Base-by-base conservation (phyloP, 2,797 vertebrate species). In the Gephyroberyx darwinii region DNA sequence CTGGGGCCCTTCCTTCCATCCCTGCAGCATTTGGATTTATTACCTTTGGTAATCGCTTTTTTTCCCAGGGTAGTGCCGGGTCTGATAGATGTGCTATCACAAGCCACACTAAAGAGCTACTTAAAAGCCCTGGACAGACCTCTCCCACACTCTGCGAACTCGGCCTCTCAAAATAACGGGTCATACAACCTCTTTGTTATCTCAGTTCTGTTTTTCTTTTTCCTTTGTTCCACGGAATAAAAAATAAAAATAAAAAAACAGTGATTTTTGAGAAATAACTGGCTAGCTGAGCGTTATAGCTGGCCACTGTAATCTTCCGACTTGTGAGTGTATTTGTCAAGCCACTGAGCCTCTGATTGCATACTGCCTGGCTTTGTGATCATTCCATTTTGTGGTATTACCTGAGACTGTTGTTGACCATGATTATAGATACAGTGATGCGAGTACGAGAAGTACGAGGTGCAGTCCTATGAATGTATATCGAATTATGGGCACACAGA, bases 41-140 rank as follows among this genome's bases (percentile, higher is more conserved):
- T 41, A 41, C 39, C 39, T 41, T 41, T 41, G 39, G 39, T 41
- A 41, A 41, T 41, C 39, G 39, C 65, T 60, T 71, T 26, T 26
- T 26, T 70, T 64, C 72, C 53, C 53, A 48, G 35, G 20, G 59
- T 26, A 76, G 64, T 62, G 58, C 66, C 39, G 39, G 31, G 65
- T 10, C 56, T 81, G 72, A 81, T 80, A 59, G 74, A 66, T 83
- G 72, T 68, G 48, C 69, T 60, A 57, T 71, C 52, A 74, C 58
- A 54, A 62, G 47, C 59, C 5, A 14, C 53, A 39, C 67, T 59
- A 63, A 81, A 81, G 65, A 73, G 74, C 65, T 83, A 67, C 73
- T 77, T 47, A 61, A 52, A 71, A 26, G 48, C 41, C 69, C 74
- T 31, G 68, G n/a, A 52, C 65, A 65, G 55, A 69, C 74, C 61